phyloP scores from a whole-genome alignment of 1,140 invertebrate species.

The Drosophila mojavensis region DNA sequence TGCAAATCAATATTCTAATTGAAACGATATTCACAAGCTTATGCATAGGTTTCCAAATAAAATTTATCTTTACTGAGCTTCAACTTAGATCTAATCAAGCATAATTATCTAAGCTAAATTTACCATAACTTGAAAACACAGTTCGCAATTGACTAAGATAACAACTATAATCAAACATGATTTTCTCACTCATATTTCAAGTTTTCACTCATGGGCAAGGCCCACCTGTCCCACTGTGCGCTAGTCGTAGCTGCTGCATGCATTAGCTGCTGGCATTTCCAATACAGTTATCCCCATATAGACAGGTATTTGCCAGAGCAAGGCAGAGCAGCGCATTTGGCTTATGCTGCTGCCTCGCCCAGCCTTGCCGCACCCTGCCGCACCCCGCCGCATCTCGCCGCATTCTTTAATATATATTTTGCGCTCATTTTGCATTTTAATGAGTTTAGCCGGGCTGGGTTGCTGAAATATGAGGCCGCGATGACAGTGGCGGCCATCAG shows the following conservation, averaged over 20 bases:
- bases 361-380: not conserved
- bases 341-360: too few relatives aligned
- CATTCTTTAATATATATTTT: constrained; percentile 57
- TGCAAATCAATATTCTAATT: too few relatives aligned
- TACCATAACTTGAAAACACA: too few relatives aligned
- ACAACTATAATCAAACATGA: not conserved
- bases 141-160: not conserved
- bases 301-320: not conserved
- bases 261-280: constrained; percentile 27
- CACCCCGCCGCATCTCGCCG: not conserved
- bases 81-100: too few relatives aligned
- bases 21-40: too few relatives aligned
- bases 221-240: constrained; percentile 4
- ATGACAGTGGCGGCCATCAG: constrained; percentile 41
- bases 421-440: constrained; percentile 78
- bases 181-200: not conserved
- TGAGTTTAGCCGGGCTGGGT: constrained; percentile 55
- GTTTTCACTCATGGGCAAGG: not conserved
- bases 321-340: not conserved
- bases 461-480: constrained; percentile 63
- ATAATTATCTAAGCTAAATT: too few relatives aligned
- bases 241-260: not conserved
- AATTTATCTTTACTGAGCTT: too few relatives aligned
- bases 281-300: constrained; percentile 7
- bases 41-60: too few relatives aligned